Conservation (phyloP, 2,888 invertebrate species). For the Hypomecis punctinalis region DNA sequence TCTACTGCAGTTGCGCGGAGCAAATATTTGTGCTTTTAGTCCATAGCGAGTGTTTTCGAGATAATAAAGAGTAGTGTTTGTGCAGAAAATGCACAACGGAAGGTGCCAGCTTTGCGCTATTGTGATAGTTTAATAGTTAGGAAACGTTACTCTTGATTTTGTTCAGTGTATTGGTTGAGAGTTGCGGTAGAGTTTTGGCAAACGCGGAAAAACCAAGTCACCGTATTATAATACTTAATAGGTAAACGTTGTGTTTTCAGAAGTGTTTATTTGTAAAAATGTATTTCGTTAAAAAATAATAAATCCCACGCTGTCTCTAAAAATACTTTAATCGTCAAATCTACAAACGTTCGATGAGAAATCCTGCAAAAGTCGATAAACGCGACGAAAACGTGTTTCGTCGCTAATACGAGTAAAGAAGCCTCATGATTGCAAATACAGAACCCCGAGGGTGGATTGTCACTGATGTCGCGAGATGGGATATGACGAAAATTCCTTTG, state of each 20-base stretch:
- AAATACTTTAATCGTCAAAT: background rate
- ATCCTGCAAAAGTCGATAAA: background rate
- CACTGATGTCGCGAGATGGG: too few relatives aligned
- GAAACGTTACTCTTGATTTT: background rate
- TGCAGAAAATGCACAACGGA: background rate
- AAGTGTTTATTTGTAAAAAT: too few relatives aligned
- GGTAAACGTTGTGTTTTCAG: too few relatives aligned
- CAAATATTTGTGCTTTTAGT: constrained; percentile 18
- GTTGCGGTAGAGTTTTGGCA: too few relatives aligned
- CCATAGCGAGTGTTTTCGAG: background rate
- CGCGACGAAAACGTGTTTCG: background rate
- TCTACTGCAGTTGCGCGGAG: constrained; percentile 3
- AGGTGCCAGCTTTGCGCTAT: background rate
- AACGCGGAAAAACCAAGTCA: too few relatives aligned
- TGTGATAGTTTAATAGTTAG: background rate
- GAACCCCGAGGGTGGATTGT: constrained; percentile 2
- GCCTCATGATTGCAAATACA: constrained; percentile 10
- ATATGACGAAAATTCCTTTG: too few relatives aligned
- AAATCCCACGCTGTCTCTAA: too few relatives aligned
- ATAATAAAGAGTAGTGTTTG: constrained; percentile 2
- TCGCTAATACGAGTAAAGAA: constrained; percentile 9
- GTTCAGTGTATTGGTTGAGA: background rate
- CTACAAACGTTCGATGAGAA: background rate
- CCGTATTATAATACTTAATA: too few relatives aligned
- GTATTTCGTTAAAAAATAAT: too few relatives aligned